Conservation (phyloP, 2,113 vertebrate genomes). For the Aplodontia rufa region DNA sequence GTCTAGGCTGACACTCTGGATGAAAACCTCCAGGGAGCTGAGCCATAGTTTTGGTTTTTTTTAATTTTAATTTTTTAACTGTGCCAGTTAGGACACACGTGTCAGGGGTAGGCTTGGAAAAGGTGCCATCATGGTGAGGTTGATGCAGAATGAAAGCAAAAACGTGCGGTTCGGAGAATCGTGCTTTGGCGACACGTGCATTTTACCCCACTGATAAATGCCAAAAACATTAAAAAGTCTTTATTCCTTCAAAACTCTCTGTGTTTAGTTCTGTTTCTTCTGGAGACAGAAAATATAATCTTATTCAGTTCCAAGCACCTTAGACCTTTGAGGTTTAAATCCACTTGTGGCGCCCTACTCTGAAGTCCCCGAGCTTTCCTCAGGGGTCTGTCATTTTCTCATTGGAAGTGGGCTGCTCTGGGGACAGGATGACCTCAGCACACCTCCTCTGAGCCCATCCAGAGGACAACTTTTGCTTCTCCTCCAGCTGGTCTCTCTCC, state of each 20-base stretch:
- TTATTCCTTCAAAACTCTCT: background rate
- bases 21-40: background rate
- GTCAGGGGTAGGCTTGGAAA: background rate
- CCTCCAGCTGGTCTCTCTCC: background rate
- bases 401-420: background rate
- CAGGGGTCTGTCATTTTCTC: background rate
- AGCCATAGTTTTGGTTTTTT: background rate
- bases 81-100: background rate
- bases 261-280: slow-evolving; percentile 40
- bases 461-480: background rate
- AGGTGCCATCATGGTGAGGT: background rate
- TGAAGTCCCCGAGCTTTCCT: background rate
- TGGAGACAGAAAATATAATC: background rate
- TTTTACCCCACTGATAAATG: background rate
- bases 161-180: background rate
- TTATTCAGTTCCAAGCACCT: background rate
- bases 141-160: background rate
- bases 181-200: background rate
- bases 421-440: rapidly evolving
- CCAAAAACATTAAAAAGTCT: background rate
- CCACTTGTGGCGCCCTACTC: background rate
- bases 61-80: background rate
- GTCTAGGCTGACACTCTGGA: background rate
- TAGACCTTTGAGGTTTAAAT: background rate
- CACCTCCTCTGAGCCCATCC: background rate